These are phyloP conservation scores for Darevskia nairensis DNA, from an alignment of 2,797 vertebrate species.

Conservation along the genomic window DNA sequence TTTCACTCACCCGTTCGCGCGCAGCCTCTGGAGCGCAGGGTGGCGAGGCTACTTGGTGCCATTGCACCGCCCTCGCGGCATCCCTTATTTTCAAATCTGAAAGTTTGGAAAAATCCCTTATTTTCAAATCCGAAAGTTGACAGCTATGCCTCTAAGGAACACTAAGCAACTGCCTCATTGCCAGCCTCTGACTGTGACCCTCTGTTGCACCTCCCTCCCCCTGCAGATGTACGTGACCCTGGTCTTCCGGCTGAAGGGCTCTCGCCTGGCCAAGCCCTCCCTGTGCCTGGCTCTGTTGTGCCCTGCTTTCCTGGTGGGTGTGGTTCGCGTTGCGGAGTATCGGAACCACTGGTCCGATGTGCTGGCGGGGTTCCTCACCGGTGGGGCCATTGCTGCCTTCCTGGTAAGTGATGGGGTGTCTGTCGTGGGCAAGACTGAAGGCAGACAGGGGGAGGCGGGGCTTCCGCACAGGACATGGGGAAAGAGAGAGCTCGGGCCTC, in stretches of 20 bases:
- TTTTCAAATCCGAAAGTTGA: no score
- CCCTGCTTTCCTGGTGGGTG: constrained; percentile 89
- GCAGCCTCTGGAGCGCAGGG: no score
- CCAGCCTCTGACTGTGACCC: background rate
- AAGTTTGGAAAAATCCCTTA: no score
- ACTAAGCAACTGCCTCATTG: background rate
- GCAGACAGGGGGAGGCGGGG: background rate
- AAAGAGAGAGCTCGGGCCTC: background rate
- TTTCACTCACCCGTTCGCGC: no score
- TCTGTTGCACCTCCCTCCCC: background rate
- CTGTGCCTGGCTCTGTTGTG: constrained; percentile 87
- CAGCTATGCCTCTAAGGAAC: background rate
- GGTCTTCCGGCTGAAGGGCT: constrained; percentile 89
- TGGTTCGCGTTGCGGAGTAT: constrained; percentile 90
- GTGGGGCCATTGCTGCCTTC: constrained; percentile 89
- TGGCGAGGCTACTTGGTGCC: no score
- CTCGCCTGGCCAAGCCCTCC: constrained; percentile 89
- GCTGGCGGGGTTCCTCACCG: constrained; percentile 88
- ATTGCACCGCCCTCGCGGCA: no score
- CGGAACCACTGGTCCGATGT: constrained; percentile 93
- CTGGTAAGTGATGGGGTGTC: constrained; percentile 79
- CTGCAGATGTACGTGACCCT: constrained; percentile 91
- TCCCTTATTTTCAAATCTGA: no score
- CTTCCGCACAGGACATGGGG: background rate
- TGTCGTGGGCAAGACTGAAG: no score